These are phyloP conservation scores for Apostichopus japonicus DNA, from an alignment of 35 echinoderm and acorn worm species.

Conservation along the genomic window DNA sequence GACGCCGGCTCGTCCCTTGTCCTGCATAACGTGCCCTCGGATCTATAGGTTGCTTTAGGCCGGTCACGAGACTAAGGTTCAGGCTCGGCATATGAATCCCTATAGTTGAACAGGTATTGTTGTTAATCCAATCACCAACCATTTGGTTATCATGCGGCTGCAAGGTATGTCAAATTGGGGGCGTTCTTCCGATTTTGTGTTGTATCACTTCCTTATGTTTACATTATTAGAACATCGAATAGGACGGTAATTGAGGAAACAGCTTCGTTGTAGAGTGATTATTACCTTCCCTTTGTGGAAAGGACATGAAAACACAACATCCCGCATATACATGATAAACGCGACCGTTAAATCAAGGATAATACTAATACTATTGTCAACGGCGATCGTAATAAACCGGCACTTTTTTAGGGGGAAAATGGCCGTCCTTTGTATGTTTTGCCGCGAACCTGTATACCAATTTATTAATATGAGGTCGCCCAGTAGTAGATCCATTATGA, in stretches of 20 bases:
- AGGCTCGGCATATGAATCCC: too few species aligned
- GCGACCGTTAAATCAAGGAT: constrained; percentile 27
- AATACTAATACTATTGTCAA: neutral
- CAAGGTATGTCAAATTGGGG: neutral
- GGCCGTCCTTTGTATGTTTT: neutral
- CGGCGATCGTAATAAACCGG: neutral
- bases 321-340: constrained; percentile 10
- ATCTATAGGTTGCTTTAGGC: too few species aligned
- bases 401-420: neutral
- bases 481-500: neutral
- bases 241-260: constrained; percentile 15
- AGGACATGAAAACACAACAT: constrained; percentile 37
- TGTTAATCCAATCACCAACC: too few species aligned
- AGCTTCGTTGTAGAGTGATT: constrained; percentile 12
- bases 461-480: neutral
- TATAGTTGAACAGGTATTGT: too few species aligned
- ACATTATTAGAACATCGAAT: neutral
- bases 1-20: too few species aligned
- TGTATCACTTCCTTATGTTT: constrained; percentile 25
- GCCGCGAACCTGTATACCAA: neutral
- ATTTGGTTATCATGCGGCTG: neutral
- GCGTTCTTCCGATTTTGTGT: constrained; percentile 11
- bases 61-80: too few species aligned
- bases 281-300: constrained; percentile 26
- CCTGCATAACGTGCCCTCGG: too few species aligned